Conservation (phyloP, 64 coral and sea anemone genomes). For the Orbicella faveolata region DNA sequence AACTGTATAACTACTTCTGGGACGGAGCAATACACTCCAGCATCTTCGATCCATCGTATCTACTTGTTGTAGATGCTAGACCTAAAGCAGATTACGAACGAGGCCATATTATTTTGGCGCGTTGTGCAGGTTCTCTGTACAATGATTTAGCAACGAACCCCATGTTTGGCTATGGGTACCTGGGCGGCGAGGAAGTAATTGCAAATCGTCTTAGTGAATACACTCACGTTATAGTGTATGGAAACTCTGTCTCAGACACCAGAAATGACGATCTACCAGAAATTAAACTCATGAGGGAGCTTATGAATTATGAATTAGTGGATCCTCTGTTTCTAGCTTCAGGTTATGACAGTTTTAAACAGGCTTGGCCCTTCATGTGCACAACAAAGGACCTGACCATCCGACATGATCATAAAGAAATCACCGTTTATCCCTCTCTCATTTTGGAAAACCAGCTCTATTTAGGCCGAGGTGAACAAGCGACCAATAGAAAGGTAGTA, state of each 20-base stretch:
- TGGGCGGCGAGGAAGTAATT: conserved; percentile 27
- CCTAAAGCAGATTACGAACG: conserved; percentile 56
- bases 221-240: conserved; percentile 85
- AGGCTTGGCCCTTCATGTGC: conserved; percentile 85
- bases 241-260: conserved; percentile 55
- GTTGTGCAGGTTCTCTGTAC: background rate
- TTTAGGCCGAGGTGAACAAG: conserved; percentile 89
- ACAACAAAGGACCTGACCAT: conserved; percentile 55
- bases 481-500: conserved; percentile 72
- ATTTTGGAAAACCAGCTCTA: conserved; percentile 82
- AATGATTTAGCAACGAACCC: background rate
- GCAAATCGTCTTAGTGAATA: conserved; percentile 69
- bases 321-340: conserved; percentile 67
- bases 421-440: conserved; percentile 79
- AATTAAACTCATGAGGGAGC: conserved; percentile 67
- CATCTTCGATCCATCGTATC: conserved; percentile 85
- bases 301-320: conserved; percentile 60
- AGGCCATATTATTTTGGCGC: conserved; percentile 74
- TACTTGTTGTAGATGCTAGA: conserved; percentile 84
- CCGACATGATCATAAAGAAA: conserved; percentile 52
- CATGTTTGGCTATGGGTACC: conserved; percentile 26
- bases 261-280: background rate
- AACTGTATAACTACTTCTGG: conserved; percentile 94
- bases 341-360: conserved; percentile 71
- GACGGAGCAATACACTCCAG: conserved; percentile 80